Evolutionary conservation across 2,113 vertebrate genomes (phyloP).

Genomic region (Indicator maculatus): DNA sequence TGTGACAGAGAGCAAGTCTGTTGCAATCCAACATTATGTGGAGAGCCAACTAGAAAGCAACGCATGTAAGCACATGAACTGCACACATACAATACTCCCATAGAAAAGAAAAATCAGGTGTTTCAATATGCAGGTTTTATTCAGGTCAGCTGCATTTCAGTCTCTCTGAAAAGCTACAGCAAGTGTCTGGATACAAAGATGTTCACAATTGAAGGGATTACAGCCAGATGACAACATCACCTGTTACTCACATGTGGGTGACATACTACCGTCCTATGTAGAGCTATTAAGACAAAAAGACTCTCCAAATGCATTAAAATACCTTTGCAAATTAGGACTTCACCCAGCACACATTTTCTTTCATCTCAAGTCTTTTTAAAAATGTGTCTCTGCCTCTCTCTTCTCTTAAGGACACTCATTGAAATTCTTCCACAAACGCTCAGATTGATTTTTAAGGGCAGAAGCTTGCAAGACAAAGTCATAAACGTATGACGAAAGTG

Average conservation of each 20-base stretch:
- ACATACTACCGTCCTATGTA: background rate
- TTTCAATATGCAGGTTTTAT: slow-evolving; percentile 25
- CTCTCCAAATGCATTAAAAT: background rate
- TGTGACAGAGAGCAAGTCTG: slow-evolving; percentile 48
- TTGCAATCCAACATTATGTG: slow-evolving; percentile 21
- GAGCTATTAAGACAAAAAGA: background rate
- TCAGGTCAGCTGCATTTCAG: slow-evolving; percentile 32
- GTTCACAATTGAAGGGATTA: background rate
- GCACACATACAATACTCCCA: slow-evolving; percentile 40
- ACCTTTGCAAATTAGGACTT: background rate
- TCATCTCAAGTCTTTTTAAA: background rate
- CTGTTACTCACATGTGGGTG: background rate
- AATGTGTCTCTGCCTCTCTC: background rate
- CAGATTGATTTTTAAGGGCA: background rate
- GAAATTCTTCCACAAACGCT: background rate
- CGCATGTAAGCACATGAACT: slow-evolving; percentile 43
- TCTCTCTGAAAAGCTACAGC: slow-evolving; percentile 39
- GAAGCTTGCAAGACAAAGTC: background rate
- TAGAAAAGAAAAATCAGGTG: slow-evolving; percentile 20
- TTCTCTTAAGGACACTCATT: background rate
- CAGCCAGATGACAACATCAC: background rate
- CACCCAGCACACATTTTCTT: background rate
- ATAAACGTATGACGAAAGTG: too few species aligned
- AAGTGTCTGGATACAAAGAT: background rate
- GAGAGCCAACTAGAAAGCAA: slow-evolving; percentile 60